phyloP scores from a whole-genome alignment of 2,888 invertebrate genomes.

The Seladonia tumulorum region DNA sequence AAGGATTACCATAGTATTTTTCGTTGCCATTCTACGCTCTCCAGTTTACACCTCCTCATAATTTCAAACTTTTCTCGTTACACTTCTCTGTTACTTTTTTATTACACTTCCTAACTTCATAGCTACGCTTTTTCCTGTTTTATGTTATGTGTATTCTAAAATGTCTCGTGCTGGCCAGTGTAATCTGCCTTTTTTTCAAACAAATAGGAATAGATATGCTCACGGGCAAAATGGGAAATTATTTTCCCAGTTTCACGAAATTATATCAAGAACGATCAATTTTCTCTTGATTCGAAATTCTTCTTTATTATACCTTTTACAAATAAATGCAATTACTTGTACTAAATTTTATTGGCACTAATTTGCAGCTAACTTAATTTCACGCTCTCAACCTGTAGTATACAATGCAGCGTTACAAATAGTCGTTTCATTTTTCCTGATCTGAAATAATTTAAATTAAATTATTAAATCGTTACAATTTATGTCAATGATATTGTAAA shows the following conservation, averaged over 20 bases:
- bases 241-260: not conserved
- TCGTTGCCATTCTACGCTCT: conserved; percentile 11
- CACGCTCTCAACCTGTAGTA: no score
- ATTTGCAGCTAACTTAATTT: no score
- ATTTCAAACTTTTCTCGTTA: conserved; percentile 32
- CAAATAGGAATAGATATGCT: not conserved
- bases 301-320: no score
- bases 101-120: conserved; percentile 5
- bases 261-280: not conserved
- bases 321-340: no score
- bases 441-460: no score
- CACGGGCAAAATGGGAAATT: not conserved
- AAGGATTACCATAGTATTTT: conserved; percentile 19
- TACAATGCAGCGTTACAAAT: no score
- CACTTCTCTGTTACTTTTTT: conserved; percentile 8
- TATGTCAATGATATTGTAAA: no score
- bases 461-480: no score
- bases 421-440: no score
- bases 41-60: conserved; percentile 19
- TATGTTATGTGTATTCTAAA: not conserved
- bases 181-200: not conserved
- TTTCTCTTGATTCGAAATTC: not conserved
- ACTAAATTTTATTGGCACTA: no score
- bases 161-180: not conserved
- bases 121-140: not conserved